Evolutionary conservation across 2,888 invertebrate genomes (phyloP).

Genomic region (Salticus scenicus): DNA sequence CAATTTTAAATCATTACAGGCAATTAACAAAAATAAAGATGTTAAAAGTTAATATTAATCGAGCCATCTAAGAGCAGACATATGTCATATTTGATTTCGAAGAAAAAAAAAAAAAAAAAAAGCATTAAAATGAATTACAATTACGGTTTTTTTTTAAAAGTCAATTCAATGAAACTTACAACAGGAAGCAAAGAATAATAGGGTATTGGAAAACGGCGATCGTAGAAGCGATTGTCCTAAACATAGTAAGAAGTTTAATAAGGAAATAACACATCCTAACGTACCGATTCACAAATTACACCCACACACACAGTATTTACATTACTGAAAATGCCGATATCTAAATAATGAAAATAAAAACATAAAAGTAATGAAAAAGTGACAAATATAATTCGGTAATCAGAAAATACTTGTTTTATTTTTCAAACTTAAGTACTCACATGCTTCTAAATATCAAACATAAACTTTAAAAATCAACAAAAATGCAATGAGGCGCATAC

Average conservation of each 20-base stretch:
- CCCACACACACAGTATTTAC: slow-evolving; percentile 8
- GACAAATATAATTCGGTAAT: not conserved
- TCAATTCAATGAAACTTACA: too few relatives aligned
- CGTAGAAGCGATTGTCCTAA: not conserved
- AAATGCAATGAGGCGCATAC: slow-evolving; percentile 1
- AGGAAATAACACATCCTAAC: slow-evolving; percentile 8
- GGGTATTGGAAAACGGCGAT: too few relatives aligned
- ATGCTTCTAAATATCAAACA: not conserved
- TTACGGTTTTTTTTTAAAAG: too few relatives aligned
- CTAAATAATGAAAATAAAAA: not conserved
- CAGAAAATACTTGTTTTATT: not conserved
- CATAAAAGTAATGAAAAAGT: too few relatives aligned
- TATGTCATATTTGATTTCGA: too few relatives aligned
- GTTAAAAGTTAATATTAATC: too few relatives aligned
- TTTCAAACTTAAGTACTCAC: not conserved
- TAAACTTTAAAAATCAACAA: not conserved
- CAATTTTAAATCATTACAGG: too few relatives aligned
- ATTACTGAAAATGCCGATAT: not conserved
- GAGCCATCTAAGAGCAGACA: too few relatives aligned
- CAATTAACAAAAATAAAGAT: too few relatives aligned
- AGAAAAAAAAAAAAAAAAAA: too few relatives aligned
- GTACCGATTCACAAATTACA: not conserved
- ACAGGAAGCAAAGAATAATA: too few relatives aligned
- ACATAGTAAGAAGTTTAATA: not conserved
- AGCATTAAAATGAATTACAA: too few relatives aligned